These are phyloP conservation scores for Gorsachius magnificus DNA, from an alignment of 2,797 vertebrate genomes.

Conservation along the genomic window DNA sequence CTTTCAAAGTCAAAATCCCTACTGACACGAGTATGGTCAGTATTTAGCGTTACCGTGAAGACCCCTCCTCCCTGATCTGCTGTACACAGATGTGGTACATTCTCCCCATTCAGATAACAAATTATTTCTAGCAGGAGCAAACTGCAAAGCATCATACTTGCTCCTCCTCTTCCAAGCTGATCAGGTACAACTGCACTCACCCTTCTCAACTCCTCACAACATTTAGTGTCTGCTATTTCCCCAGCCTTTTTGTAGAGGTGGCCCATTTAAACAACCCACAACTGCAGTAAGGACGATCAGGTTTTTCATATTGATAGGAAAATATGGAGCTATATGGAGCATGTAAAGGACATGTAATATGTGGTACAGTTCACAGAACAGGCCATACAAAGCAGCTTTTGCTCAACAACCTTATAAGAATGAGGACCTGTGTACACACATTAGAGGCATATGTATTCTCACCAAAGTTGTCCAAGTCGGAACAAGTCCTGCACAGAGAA, in stretches of 20 bases:
- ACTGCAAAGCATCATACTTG: not conserved
- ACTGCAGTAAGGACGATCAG: not conserved
- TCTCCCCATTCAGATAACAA: not conserved
- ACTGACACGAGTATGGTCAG: not conserved
- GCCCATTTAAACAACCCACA: not conserved
- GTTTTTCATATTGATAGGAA: not conserved
- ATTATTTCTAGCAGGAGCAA: not conserved
- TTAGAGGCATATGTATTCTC: not conserved
- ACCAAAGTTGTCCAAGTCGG: not conserved
- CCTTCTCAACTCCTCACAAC: not conserved
- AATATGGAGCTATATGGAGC: not conserved
- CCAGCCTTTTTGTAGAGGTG: not conserved
- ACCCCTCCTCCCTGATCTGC: not conserved
- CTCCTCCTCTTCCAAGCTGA: not conserved
- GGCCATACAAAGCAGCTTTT: not conserved
- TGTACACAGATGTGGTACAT: not conserved
- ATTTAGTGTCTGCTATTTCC: not conserved
- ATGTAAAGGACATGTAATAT: not conserved
- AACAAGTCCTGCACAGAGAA: not conserved
- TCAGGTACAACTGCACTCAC: not conserved
- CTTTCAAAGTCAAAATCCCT: not conserved
- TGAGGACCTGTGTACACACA: not conserved
- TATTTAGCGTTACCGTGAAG: not conserved
- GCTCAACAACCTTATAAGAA: not conserved
- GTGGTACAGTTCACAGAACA: not conserved